These are phyloP conservation scores for Rhingia campestris DNA, from an alignment of 2,888 invertebrate genomes.

Conservation along the genomic window DNA sequence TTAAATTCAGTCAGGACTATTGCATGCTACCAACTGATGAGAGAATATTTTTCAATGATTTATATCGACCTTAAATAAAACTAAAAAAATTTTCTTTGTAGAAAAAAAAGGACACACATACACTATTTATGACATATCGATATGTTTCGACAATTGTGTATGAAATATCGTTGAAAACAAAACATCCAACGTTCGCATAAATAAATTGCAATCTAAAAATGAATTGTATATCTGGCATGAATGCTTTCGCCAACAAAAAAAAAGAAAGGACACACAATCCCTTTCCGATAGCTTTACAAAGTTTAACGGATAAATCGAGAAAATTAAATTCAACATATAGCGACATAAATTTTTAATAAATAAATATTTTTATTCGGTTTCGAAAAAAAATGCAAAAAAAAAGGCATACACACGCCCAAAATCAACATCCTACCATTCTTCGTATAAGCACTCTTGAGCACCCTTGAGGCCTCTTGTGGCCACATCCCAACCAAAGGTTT, in stretches of 20 bases:
- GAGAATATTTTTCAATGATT: slow-evolving; percentile 13
- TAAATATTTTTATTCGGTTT: slow-evolving; percentile 48
- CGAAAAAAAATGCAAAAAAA: slow-evolving; percentile 9
- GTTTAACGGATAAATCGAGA: slow-evolving; percentile 3
- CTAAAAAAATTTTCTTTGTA: background rate
- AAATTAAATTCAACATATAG: slow-evolving; percentile 56
- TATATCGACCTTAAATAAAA: background rate
- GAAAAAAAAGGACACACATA: background rate
- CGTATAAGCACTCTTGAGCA: slow-evolving; percentile 52
- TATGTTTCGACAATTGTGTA: slow-evolving; percentile 61
- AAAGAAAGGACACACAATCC: background rate
- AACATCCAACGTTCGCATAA: slow-evolving; percentile 39
- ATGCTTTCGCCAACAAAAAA: slow-evolving; percentile 3
- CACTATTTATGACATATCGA: slow-evolving; percentile 54
- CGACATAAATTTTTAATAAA: slow-evolving; percentile 58
- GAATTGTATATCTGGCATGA: slow-evolving; percentile 43
- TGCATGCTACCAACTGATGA: background rate
- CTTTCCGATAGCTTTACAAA: background rate
- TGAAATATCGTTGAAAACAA: slow-evolving; percentile 44
- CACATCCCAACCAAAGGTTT: slow-evolving; percentile 1
- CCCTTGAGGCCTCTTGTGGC: slow-evolving; percentile 29
- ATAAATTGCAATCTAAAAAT: slow-evolving; percentile 63
- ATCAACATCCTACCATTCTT: background rate
- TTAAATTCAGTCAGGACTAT: too few relatives aligned
- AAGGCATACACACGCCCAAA: background rate